These are phyloP conservation scores for Psilanteris sp. DNA, from an alignment of 1,140 invertebrate species.

Conservation along the genomic window DNA sequence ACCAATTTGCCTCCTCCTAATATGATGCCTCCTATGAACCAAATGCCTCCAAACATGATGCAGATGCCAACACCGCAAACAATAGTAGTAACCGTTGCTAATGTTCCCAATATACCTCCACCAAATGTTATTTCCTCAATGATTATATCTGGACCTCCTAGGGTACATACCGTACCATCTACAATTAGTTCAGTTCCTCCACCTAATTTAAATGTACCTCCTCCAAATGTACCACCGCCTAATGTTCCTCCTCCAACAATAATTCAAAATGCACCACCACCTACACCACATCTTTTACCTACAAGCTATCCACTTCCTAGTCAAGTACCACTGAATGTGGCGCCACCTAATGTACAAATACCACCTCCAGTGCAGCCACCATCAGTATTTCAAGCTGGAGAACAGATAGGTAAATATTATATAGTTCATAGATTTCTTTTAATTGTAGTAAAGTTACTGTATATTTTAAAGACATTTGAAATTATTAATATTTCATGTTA, in stretches of 20 bases:
- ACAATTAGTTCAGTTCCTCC: constrained; percentile 73
- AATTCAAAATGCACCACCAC: constrained; percentile 67
- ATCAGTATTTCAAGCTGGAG: constrained; percentile 59
- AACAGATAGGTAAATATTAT: constrained; percentile 70
- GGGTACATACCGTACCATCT: constrained; percentile 67
- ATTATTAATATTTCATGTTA: too few relatives aligned
- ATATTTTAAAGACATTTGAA: too few relatives aligned
- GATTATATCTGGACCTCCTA: constrained; percentile 77
- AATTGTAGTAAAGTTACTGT: too few relatives aligned
- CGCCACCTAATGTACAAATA: constrained; percentile 70
- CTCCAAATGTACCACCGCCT: constrained; percentile 71
- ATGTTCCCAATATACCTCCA: constrained; percentile 73
- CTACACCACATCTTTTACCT: constrained; percentile 60
- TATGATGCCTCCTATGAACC: constrained; percentile 79
- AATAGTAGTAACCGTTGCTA: constrained; percentile 74
- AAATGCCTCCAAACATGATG: constrained; percentile 75
- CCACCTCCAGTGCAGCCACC: constrained; percentile 73
- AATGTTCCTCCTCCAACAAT: constrained; percentile 72
- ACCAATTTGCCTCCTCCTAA: constrained; percentile 79
- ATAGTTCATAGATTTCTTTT: too few relatives aligned
- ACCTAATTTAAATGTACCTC: constrained; percentile 73
- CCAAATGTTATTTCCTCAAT: constrained; percentile 77
- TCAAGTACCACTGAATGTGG: constrained; percentile 68
- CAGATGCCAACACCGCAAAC: constrained; percentile 73
- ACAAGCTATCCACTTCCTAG: constrained; percentile 70